Conservation (phyloP, 2,113 vertebrate genomes). For the Pyxicephalus adspersus region DNA sequence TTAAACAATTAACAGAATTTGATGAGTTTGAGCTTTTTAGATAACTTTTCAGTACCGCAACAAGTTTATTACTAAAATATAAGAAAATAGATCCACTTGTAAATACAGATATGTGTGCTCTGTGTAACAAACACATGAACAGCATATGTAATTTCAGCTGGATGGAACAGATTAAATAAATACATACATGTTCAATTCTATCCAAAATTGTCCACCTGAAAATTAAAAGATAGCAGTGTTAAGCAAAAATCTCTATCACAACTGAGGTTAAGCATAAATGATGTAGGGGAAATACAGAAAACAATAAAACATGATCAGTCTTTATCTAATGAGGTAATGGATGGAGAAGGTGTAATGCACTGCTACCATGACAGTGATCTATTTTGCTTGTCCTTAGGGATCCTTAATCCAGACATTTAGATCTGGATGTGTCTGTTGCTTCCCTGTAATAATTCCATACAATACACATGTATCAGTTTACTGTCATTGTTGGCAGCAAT, state of each 20-base stretch:
- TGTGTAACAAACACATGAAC: no score
- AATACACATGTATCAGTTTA: no score
- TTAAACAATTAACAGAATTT: no score
- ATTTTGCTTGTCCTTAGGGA: background rate
- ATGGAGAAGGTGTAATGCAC: background rate
- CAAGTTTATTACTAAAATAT: background rate
- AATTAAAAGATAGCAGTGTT: constrained; percentile 31
- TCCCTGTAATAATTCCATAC: no score
- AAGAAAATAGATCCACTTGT: background rate
- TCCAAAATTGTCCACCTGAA: constrained; percentile 38
- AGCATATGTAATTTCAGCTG: background rate
- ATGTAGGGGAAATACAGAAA: background rate
- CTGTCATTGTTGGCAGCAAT: no score
- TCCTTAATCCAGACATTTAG: no score
- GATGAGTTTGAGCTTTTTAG: background rate
- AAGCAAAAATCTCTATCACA: background rate
- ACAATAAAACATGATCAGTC: background rate
- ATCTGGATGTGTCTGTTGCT: no score
- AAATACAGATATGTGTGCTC: no score
- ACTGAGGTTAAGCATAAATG: background rate
- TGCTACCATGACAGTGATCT: background rate
- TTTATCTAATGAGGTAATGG: background rate
- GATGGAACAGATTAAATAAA: background rate
- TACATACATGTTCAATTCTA: constrained; percentile 41
- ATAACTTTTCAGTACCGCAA: background rate